Base-by-base conservation (phyloP, 2,797 vertebrate genomes). In the Taeniopygia guttata region DNA sequence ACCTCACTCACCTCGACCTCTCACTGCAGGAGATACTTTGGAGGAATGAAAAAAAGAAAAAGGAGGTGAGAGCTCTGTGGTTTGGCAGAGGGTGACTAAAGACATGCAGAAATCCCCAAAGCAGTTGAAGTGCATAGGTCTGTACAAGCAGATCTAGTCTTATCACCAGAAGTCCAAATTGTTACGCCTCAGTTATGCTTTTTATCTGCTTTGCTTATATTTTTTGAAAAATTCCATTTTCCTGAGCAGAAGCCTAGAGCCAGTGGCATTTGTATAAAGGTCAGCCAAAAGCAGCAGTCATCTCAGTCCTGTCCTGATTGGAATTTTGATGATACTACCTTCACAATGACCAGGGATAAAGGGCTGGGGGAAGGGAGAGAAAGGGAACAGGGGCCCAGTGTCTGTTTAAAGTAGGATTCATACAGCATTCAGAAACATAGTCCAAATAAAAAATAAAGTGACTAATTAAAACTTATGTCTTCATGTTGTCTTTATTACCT, bases 1-100 rank as follows among this genome's bases (percentile, higher is more conserved):
- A 91, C 94, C 91, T 94, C 84, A n/a, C 32, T 89, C 93, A 87
- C 87, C 89, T 92, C 74, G 7, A 85, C 45, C 55, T 91, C 75
- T 93, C 60, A 91, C 83, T 32, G 3, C 80, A 51, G 88, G 89
- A 84, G 45, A 89, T 8, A 63, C 54, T 62, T 38, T 15, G 66
- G 66, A 63, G 55, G 52, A 76, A 87, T 26, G 29, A 56, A 45
- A 60, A 60, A 49, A 62, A 38, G 23, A 27, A 16, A 38, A 25
- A 29, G 22, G 16, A 40, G 27, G 34, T 25, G 1, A 48, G 38
- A 14, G 67, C 74, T 55, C 70, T 5, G 83, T 51, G 63, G 60
- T 59, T 84, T 72, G 68, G 81, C 30, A 62, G 62, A 84, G 70
- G 34, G 40, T 38, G 58, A 83, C 56, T 55, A 56, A 73, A 73